Base-by-base conservation (phyloP, 2,888 invertebrate genomes). In the Desoria tigrina region DNA sequence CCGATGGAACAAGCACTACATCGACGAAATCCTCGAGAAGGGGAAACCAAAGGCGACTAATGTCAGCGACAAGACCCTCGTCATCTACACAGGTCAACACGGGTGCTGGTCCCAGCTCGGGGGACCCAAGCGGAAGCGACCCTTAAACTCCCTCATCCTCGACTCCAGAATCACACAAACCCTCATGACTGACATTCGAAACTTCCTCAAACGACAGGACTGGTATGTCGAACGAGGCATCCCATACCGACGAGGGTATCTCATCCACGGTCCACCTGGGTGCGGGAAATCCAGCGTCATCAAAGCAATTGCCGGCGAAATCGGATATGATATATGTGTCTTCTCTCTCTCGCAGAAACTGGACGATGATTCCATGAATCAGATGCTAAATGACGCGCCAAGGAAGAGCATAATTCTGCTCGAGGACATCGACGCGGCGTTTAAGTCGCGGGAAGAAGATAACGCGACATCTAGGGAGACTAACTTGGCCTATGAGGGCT, bases 391-490 rank as follows among this genome's bases (percentile, higher is more conserved):
- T 54, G 16, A 60, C 2, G 61, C 72, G 7, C 68, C 70, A 18
- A 66, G 68, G 14, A 62, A 66, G 2, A 39, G 62, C 49, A 62
- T 72, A 11, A 68, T 72, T 45, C 60, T 72, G 16, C 42, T 72
- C 27, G 72, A 72, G 42, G 72, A 72, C 53, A 63, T 72, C 16
- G 70, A 70, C 26, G 65, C 66, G 11, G 68, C 68, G 1, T 55
- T 68, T 32, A 53, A 50, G n/a, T n/a, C n/a, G n/a, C 56, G 70
- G 16, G 65, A 62, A 16, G 57, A 59, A 24, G 53, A 64, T 7
- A 11, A 11, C 11, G 57, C 23, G 18, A 61, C 59, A 1, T 27
- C 63, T 11, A 24, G 49, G 26, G 63, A 67, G 21, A 60, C 63
- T 9, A 61, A 61, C 51, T 50, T 67, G 11, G 60, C 67, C 4